Percentiles rank a stretch among this genome's conserved stretches.
These are phyloP conservation scores for Heliconius hewitsoni DNA, from an alignment of 1,140 invertebrate genomes.

Conservation along the genomic window DNA sequence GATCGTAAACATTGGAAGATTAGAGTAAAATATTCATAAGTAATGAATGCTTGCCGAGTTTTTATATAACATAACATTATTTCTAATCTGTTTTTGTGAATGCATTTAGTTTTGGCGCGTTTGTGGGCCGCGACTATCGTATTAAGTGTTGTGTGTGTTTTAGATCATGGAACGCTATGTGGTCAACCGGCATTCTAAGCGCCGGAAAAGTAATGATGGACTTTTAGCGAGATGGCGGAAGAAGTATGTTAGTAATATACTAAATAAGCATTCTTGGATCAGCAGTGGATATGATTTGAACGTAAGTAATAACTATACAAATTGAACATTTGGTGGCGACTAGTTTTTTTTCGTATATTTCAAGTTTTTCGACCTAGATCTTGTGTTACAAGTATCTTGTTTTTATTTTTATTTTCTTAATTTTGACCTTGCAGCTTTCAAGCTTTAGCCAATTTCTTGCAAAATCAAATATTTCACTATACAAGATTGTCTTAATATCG, in stretches of 20 bases:
- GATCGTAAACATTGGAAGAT: not conserved
- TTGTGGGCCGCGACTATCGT: slow-evolving; percentile 55
- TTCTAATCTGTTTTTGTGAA: slow-evolving; percentile 55
- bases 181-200: slow-evolving; percentile 68
- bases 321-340: not conserved
- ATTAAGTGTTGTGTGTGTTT: slow-evolving; percentile 29
- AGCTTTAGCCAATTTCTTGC: not conserved
- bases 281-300: slow-evolving; percentile 70
- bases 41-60: slow-evolving; percentile 66
- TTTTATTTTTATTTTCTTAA: not conserved
- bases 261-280: slow-evolving; percentile 63
- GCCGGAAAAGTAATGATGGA: slow-evolving; percentile 62
- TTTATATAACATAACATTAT: slow-evolving; percentile 67
- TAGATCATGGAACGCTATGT: slow-evolving; percentile 67
- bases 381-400: not conserved
- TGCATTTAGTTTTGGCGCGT: slow-evolving; percentile 67
- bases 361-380: not conserved
- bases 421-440: not conserved
- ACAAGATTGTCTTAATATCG: too few species aligned
- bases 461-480: not conserved
- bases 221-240: slow-evolving; percentile 64
- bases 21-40: slow-evolving; percentile 45
- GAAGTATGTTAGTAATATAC: slow-evolving; percentile 59
- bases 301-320: slow-evolving; percentile 52
- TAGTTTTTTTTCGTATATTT: not conserved